A percentile compares a stretch with the other conserved stretches of the same genome.
These are phyloP conservation scores for Vombatus ursinus DNA, from an alignment of 2,113 vertebrate species.

Conservation along the genomic window DNA sequence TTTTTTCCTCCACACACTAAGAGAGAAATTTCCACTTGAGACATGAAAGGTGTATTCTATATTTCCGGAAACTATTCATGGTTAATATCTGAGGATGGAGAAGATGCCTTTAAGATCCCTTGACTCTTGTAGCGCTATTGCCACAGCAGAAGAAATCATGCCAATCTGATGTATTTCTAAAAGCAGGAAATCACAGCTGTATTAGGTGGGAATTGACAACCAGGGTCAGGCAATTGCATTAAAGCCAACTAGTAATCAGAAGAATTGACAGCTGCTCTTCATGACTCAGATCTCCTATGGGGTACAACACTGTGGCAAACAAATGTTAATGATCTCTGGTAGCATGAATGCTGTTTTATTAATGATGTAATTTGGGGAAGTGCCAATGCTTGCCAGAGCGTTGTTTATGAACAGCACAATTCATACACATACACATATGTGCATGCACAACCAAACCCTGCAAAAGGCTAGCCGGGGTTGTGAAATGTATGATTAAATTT, in stretches of 20 bases:
- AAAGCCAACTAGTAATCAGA: slow-evolving; percentile 55
- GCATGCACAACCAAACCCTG: not conserved
- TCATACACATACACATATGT: slow-evolving; percentile 5
- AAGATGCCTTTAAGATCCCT: not conserved
- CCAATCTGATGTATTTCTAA: slow-evolving; percentile 50
- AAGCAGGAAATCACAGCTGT: slow-evolving; percentile 49
- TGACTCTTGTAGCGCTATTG: not conserved
- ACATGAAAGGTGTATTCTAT: not conserved
- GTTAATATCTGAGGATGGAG: not conserved
- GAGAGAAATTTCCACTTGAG: not conserved
- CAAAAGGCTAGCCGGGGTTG: not conserved
- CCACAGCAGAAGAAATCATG: slow-evolving; percentile 13
- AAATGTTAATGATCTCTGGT: not conserved
- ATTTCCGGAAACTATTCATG: not conserved
- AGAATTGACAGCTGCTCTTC: slow-evolving; percentile 48
- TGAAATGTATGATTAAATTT: slow-evolving; percentile 11
- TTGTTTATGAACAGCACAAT: slow-evolving; percentile 14
- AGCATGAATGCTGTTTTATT: slow-evolving; percentile 22
- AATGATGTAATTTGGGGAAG: slow-evolving; percentile 20
- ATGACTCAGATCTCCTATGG: slow-evolving; percentile 13
- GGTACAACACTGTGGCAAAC: slow-evolving; percentile 1
- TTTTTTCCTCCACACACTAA: not conserved
- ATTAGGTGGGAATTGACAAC: slow-evolving; percentile 60
- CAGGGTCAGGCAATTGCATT: slow-evolving; percentile 39
- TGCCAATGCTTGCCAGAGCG: not conserved